Conservation (phyloP, 2,888 invertebrate genomes). For the Leptopilina myrica region DNA sequence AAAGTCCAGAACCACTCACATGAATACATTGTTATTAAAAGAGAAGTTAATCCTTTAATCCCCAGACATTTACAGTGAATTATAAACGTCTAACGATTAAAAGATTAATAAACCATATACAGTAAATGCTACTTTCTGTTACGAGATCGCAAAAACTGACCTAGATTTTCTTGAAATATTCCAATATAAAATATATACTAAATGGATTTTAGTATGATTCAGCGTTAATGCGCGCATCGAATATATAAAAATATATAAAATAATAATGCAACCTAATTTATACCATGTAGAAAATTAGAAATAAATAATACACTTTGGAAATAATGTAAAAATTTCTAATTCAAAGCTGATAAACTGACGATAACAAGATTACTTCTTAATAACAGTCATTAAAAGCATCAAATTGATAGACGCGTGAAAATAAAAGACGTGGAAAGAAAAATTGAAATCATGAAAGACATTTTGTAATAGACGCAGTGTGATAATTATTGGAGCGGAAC, state of each 20-base stretch:
- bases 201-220: constrained; percentile 14
- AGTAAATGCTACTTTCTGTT: not conserved
- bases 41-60: not conserved
- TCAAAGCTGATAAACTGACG: not conserved
- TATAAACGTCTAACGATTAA: constrained; percentile 7
- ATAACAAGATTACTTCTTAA: constrained; percentile 3
- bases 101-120: not conserved
- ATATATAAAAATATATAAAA: not conserved
- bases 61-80: not conserved
- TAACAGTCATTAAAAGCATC: constrained; percentile 2
- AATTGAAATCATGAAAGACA: not conserved
- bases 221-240: not conserved
- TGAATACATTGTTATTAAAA: constrained; percentile 4
- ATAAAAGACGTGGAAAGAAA: not conserved
- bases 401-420: not conserved
- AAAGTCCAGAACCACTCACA: not conserved
- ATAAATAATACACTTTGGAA: no score
- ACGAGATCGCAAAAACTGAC: constrained; percentile 25
- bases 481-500: constrained; percentile 29
- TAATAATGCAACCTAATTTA: not conserved
- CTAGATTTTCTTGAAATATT: constrained; percentile 1
- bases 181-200: not conserved
- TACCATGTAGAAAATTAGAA: not conserved
- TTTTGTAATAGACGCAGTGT: not conserved
- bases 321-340: not conserved